phyloP scores from a whole-genome alignment of 2,113 vertebrate species.

The Equus quagga region DNA sequence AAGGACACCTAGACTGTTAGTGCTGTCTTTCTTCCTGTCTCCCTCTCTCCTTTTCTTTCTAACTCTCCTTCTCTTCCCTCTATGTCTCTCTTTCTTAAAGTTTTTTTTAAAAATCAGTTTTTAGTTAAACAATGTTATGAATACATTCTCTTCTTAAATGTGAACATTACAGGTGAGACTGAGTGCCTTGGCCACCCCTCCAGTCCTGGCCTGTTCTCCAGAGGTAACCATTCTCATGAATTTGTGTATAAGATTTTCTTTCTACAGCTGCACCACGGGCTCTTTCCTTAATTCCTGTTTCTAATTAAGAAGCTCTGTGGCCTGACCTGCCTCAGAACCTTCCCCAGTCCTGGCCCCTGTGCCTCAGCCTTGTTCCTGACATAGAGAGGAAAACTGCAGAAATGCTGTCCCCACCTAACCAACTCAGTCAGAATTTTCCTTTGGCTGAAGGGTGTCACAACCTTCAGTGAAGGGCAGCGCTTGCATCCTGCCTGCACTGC shows the following conservation, averaged over 20 bases:
- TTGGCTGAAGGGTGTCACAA: neutral
- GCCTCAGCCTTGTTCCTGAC: constrained; percentile 20
- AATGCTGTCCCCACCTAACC: neutral
- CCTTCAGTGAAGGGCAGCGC: neutral
- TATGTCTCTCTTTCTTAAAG: neutral
- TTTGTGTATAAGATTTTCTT: constrained; percentile 47
- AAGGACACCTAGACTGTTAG: neutral
- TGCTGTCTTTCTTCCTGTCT: neutral
- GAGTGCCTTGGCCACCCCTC: neutral
- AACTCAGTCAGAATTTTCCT: constrained; percentile 63
- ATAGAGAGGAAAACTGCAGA: constrained; percentile 3
- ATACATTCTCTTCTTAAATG: neutral
- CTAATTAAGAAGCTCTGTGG: constrained; percentile 69
- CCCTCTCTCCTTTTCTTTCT: neutral
- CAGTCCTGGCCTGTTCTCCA: neutral
- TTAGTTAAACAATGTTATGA: constrained; percentile 12
- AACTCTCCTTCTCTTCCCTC: neutral
- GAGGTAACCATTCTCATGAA: constrained; percentile 36
- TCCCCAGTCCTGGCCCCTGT: neutral
- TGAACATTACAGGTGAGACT: neutral
- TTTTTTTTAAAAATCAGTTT: neutral
- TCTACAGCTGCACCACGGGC: constrained; percentile 30
- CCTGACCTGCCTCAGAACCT: constrained; percentile 61
- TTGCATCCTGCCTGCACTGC: neutral
- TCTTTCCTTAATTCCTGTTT: constrained; percentile 74